These are phyloP conservation scores for Semnornis frantzii DNA, from an alignment of 2,113 vertebrate species.

Conservation along the genomic window DNA sequence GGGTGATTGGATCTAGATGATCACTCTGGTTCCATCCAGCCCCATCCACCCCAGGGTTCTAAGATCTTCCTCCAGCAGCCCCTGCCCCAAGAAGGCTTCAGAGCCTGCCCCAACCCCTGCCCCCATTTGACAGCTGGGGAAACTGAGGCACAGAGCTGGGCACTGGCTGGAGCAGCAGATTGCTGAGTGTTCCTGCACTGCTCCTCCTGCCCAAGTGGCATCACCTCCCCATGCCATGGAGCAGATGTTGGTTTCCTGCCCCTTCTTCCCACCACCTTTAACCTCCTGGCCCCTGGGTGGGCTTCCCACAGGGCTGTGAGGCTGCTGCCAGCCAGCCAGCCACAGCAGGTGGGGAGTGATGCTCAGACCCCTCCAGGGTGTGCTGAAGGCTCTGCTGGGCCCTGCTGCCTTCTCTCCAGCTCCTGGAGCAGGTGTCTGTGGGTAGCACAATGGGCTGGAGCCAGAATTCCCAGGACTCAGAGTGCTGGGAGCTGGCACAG, in stretches of 20 bases:
- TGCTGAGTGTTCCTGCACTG: background rate
- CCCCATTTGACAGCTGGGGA: background rate
- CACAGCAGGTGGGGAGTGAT: background rate
- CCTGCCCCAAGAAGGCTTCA: background rate
- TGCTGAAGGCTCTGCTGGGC: rapidly evolving
- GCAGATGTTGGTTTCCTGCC: background rate
- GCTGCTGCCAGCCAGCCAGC: background rate
- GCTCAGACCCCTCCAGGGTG: background rate
- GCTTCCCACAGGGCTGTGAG: background rate
- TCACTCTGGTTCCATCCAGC: no score
- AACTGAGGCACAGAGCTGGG: background rate
- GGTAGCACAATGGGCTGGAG: background rate
- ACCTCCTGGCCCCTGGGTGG: background rate
- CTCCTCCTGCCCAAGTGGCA: background rate
- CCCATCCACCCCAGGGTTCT: no score
- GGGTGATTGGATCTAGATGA: no score
- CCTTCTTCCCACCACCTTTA: rapidly evolving
- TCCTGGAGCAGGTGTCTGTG: background rate
- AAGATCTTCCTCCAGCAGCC: no score
- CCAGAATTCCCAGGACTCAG: background rate
- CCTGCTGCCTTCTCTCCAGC: background rate
- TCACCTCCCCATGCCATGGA: background rate
- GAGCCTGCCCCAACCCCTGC: background rate
- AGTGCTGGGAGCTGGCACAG: background rate
- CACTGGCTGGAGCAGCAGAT: background rate